A percentile compares a stretch with the other conserved stretches of the same genome.
phyloP scores from a whole-genome alignment of 2,113 vertebrate genomes.

The Galeopterus variegatus region DNA sequence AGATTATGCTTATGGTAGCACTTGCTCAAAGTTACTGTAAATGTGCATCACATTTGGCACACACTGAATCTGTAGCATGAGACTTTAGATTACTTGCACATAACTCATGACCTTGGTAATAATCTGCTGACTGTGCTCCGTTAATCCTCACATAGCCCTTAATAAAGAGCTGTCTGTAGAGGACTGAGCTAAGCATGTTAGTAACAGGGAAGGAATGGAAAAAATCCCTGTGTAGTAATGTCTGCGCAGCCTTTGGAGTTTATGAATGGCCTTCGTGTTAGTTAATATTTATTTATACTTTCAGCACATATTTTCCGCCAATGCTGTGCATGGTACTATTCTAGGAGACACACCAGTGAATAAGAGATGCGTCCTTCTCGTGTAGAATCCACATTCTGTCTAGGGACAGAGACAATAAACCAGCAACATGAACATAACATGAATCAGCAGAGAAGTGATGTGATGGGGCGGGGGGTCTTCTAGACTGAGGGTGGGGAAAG shows the following conservation, averaged over 20 bases:
- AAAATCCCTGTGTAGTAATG: accelerated
- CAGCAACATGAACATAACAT: accelerated
- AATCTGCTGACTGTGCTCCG: background rate
- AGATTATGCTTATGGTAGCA: accelerated
- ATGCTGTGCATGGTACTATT: accelerated
- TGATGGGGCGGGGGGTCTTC: background rate
- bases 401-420: too few species aligned
- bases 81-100: accelerated
- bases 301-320: background rate
- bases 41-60: accelerated
- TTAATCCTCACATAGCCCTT: accelerated
- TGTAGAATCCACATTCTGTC: accelerated
- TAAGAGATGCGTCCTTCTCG: background rate
- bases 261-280: accelerated
- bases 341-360: too few species aligned
- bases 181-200: background rate
- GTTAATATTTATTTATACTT: background rate
- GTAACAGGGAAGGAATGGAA: background rate
- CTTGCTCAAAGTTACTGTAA: background rate
- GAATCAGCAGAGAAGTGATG: accelerated
- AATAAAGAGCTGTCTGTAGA: too few species aligned
- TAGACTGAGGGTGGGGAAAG: accelerated
- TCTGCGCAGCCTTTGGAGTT: background rate
- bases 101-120: accelerated
- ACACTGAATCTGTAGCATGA: accelerated